A percentile compares a stretch with the other conserved stretches of the same genome.
These are phyloP conservation scores for Scaptomyza cyrtandrae DNA, from an alignment of 2,888 invertebrate species.

Conservation along the genomic window DNA sequence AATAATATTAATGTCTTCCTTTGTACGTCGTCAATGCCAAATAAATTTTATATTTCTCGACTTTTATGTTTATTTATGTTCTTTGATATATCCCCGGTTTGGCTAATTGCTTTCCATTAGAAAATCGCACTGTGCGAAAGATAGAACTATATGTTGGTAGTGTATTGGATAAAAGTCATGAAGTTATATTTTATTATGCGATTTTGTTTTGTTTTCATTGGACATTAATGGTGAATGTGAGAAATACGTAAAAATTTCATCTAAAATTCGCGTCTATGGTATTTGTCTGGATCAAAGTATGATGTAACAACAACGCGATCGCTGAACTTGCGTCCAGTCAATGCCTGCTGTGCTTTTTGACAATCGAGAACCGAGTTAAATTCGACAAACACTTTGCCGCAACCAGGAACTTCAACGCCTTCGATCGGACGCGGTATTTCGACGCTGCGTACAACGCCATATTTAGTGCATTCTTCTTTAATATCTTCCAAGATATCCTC, in stretches of 20 bases:
- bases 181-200: conserved; percentile 47
- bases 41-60: conserved; percentile 16
- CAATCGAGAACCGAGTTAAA: conserved; percentile 98
- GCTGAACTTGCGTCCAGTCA: conserved; percentile 99
- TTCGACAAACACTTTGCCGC: conserved; percentile 99
- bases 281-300: conserved; percentile 99
- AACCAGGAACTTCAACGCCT: conserved; percentile 98
- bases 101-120: background rate
- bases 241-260: conserved; percentile 64
- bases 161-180: conserved; percentile 54
- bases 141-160: conserved; percentile 7
- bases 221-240: conserved; percentile 72
- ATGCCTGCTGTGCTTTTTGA: conserved; percentile 98
- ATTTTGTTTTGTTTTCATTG: conserved; percentile 40
- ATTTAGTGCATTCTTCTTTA: conserved; percentile 98
- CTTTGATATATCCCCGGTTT: background rate
- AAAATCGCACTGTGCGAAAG: conserved; percentile 3
- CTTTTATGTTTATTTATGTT: conserved; percentile 4
- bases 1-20: conserved; percentile 17
- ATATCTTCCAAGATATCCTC: conserved; percentile 99
- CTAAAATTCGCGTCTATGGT: conserved; percentile 98
- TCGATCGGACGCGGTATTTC: conserved; percentile 99
- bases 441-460: conserved; percentile 97
- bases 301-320: conserved; percentile 99
- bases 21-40: conserved; percentile 29